Base-by-base conservation (phyloP, 2,797 vertebrate species). In the Numenius phaeopus region DNA sequence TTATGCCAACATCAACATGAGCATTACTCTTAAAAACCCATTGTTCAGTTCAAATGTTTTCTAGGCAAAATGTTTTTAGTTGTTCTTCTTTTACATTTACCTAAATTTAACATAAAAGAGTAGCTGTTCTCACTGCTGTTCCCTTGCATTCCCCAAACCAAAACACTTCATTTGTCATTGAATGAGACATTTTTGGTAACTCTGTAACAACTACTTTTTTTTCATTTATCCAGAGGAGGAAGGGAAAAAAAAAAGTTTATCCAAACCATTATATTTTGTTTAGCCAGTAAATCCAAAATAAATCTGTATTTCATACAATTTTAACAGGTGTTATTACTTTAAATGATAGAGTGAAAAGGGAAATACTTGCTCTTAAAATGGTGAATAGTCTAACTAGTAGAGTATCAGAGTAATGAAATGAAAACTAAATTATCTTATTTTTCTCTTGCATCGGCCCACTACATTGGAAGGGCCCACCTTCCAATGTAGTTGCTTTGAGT, bases 11-110 rank as follows among this genome's bases (percentile, higher is more conserved):
- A 46, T 10, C 44, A 84, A 67, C 10, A 62, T 2, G 10, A 70
- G 11, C 52, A 49, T 78, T 73, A 14, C 11, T 42, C 30, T 67
- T 23, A 73, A 80, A 73, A 83, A 37, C 13, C 7, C 34, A n/a
- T 23, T 50, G 47, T 40, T 88, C 34, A 47, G 10, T 39, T 78
- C 39, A 67, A 52, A 22, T 22, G 12, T 47, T 90, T 86, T 83
- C 82, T 62, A 44, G n/a, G 39, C 24, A 23, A 29, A 62, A 9
- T 14, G 17, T 29, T 57, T 88, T 76, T 1, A 23, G 15, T 22
- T 89, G 27, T 65, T 83, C 24, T 71, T 82, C 34, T 84, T 93
- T 89, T 19, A 50, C 11, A 80, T 66, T 91, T 73, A 70, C 24
- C 30, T 75, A 73, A 83, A 73, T 78, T 52, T 52, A 86, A 67